Base-by-base conservation (phyloP, 64 coral and sea anemone genomes). In the Actinia equina region DNA sequence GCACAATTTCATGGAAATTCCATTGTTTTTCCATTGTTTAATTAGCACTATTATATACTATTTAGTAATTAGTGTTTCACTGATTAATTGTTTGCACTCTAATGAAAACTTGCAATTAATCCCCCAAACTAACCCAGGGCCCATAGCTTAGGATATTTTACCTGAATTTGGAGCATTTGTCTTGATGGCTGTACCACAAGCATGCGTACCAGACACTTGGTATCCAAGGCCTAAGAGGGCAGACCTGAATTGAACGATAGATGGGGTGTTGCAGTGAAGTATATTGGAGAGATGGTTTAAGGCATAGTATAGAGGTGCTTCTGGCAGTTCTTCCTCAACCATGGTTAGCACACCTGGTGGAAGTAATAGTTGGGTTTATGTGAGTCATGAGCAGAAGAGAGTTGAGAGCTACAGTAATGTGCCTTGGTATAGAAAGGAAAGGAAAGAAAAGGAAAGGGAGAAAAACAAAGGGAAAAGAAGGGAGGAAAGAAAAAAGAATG, bases 221-320 rank as follows among this genome's bases (percentile, higher is more conserved):
- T 95, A 98, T 17, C 96, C 96, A 44, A 87, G 77, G 17, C 63
- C 71, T 52, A 98, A 71, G 4, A 98, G 51, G 61, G 96, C 96
- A 64, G 96, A 98, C 42, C 96, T 88, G 88, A 95, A 90, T 80
- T 98, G 96, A 16, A 98, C 43, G 12, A 98, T 89, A 0, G 96
- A 98, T 44, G 96, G 96, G 81, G 96, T 95, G 42, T 71, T 95
- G 89, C 96, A 98, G 44, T 98, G 96, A 78, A 98, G 87, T 11
- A 94, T 87, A 77, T 83, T 87, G 37, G 90, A 89, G 17, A 98
- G 86, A 67, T 92, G 91, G 69, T 98, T 93, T 18, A 98, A 61
- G 14, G 90, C 82, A 55, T 98, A 89, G 80, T 93, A 98, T 22
- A 98, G 69, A n/a, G 96, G 93, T 80, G 52, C 78, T 52, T 88